Conservation (phyloP, 1,140 invertebrate genomes). For the Polyergus mexicanus region DNA sequence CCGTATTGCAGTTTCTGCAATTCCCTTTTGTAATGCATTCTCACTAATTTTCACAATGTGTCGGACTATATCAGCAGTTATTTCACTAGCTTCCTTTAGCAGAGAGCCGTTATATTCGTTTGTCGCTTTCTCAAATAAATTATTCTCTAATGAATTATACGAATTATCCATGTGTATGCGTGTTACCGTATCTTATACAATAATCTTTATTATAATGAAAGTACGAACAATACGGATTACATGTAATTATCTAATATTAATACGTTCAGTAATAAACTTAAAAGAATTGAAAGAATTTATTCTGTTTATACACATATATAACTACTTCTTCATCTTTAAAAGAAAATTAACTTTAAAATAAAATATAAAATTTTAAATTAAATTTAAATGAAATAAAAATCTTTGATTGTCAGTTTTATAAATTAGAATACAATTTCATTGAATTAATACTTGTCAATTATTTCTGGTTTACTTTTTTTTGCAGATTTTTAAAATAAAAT, state of each 20-base stretch:
- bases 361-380: background rate
- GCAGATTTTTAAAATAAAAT: background rate
- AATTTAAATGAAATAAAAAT: background rate
- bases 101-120: background rate
- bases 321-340: background rate
- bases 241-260: background rate
- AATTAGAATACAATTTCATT: background rate
- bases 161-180: background rate
- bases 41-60: background rate
- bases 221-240: background rate
- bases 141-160: background rate
- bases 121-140: background rate
- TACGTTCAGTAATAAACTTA: background rate
- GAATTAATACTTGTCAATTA: background rate
- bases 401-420: background rate
- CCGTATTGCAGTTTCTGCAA: background rate
- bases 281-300: background rate
- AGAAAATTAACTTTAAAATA: background rate
- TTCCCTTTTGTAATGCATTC: background rate
- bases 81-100: constrained; percentile 19
- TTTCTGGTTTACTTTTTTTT: background rate
- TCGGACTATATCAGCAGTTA: background rate
- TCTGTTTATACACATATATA: background rate
- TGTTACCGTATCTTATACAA: background rate
- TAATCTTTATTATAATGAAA: background rate